Evolutionary conservation across 2,888 invertebrate species (phyloP).

Genomic region (Lutraria lutraria): DNA sequence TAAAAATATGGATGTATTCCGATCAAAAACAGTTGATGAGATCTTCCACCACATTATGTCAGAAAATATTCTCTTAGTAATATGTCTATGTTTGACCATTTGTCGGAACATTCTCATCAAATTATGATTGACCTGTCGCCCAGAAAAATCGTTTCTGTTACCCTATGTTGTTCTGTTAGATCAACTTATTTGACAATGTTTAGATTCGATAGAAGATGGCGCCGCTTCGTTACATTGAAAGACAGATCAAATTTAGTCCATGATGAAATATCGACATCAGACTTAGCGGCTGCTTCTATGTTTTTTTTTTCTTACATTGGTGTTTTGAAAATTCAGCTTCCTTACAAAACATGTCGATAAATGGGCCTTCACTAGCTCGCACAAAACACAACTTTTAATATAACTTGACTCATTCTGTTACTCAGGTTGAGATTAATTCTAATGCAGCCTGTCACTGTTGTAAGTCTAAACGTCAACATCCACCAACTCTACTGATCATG

Average conservation of each 20-base stretch:
- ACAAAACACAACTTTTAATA: neutral
- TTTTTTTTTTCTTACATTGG: neutral
- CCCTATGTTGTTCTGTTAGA: neutral
- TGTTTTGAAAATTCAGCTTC: neutral
- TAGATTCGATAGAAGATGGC: neutral
- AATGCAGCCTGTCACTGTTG: neutral
- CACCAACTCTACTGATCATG: neutral
- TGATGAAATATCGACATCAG: constrained; percentile 12
- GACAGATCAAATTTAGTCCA: constrained; percentile 11
- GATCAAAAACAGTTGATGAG: too few relatives aligned
- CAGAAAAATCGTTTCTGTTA: neutral
- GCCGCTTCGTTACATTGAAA: neutral
- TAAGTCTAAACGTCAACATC: too few relatives aligned
- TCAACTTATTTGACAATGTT: constrained; percentile 3
- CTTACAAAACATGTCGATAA: neutral
- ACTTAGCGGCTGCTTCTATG: neutral
- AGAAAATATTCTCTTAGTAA: too few relatives aligned
- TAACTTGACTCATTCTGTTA: neutral
- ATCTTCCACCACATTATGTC: too few relatives aligned
- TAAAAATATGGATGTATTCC: too few relatives aligned
- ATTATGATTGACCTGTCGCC: constrained; percentile 1
- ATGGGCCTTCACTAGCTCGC: neutral
- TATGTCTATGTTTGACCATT: neutral
- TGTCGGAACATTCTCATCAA: neutral
- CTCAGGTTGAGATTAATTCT: neutral